These are phyloP conservation scores for Hoplodrina blanda DNA, from an alignment of 2,888 invertebrate genomes.

Conservation along the genomic window DNA sequence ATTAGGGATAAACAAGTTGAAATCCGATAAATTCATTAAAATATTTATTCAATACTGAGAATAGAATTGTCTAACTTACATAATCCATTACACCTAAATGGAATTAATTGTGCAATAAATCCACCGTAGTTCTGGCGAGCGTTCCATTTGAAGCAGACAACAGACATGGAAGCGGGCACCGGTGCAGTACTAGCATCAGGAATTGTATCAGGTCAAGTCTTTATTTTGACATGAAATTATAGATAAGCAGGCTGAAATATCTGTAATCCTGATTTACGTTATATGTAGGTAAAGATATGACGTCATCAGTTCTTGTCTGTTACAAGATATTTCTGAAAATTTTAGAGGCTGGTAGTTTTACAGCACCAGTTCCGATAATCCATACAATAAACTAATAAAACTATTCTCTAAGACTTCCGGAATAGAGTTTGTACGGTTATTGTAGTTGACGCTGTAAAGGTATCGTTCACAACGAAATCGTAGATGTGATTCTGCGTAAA, in stretches of 20 bases:
- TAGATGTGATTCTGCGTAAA: neutral
- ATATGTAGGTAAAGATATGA: neutral
- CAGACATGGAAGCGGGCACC: conserved; percentile 38
- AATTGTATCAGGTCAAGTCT: too few relatives aligned
- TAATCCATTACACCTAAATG: conserved; percentile 65
- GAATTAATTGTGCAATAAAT: conserved; percentile 72
- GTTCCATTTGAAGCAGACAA: conserved; percentile 43
- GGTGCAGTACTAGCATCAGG: neutral
- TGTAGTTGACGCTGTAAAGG: neutral
- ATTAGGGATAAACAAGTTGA: conserved; percentile 26
- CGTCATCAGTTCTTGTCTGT: too few relatives aligned
- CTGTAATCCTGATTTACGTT: neutral
- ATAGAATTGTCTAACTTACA: conserved; percentile 78
- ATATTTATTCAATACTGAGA: conserved; percentile 87
- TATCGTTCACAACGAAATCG: neutral
- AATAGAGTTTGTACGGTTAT: conserved; percentile 27
- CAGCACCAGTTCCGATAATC: neutral
- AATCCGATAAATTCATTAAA: conserved; percentile 72
- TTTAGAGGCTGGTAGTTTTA: neutral
- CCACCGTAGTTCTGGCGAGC: conserved; percentile 57
- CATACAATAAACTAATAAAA: conserved; percentile 8
- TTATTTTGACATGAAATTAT: neutral
- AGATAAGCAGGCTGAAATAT: conserved; percentile 17
- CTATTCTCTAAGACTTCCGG: conserved; percentile 19
- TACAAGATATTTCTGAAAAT: conserved; percentile 9